Evolutionary conservation across 1,140 invertebrate species (phyloP), one percentile per base, ranked within the genome.

Genomic region (Aphis craccivora): DNA sequence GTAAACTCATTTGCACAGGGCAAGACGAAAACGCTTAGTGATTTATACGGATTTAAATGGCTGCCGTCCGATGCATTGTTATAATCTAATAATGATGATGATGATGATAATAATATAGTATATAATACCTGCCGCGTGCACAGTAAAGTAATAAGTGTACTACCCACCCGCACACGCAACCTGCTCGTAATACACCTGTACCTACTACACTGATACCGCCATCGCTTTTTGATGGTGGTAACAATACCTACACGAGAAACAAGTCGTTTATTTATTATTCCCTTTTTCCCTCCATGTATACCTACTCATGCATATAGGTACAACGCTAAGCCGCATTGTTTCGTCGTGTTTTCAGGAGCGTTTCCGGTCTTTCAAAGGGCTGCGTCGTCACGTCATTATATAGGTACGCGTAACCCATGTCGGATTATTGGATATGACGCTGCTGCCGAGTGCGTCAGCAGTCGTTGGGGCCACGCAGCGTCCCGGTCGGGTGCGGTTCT

Each of bases 81-180:
- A n/a, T 67, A 76, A 76, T 76, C 60, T 76, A 76, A 76, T n/a
- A 76, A 76, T 76, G 30, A 76, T n/a, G 30, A 76, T 67, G 60
- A 67, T 30, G 9, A 60, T 60, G 23, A 55, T 55, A 30, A 55
- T 55, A 30, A 55, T 55, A 55, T 67, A 76, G n/a, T 76, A 76
- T 76, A 76, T 76, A 76, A 76, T 76, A n/a, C 14, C 60, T 76
- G 60, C 30, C 14, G 4, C 9, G n/a, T 76, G 60, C n/a, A 20
- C 30, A 67, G 60, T 67, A 25, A n/a, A 25, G 7, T 60, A 60
- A 60, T 14, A 67, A 30, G 30, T 67, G 48, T 30, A n/a, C 11
- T 76, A 60, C 60, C 4, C 60, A 3, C 60, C 30, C 30, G 60
- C 55, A 76, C 30, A 76, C 5, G 14, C 60, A 18, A 76, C 14